Evolutionary conservation across 2,888 invertebrate genomes (phyloP), one percentile per base, ranked within the genome.

Genomic region (Agrypnus murinus): DNA sequence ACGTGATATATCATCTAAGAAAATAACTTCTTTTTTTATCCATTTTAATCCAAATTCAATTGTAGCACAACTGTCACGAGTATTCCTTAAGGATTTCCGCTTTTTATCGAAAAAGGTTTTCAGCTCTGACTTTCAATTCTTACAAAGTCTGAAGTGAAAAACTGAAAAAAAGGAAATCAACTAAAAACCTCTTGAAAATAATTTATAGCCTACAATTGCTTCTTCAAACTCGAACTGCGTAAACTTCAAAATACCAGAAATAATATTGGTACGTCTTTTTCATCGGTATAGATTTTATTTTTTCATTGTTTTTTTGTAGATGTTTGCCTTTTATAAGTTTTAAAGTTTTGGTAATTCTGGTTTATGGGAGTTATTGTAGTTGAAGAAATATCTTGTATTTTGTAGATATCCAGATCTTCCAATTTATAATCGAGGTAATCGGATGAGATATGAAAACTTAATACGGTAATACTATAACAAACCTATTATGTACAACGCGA

Each of bases 21-120:
- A 66, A 48, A 36, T 32, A 46, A 50, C 48, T 48, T 12, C 43
- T 8, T 32, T 25, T 65, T 50, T 59, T 57, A 65, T 59, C 59
- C 36, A 60, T 66, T 60, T 59, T 58, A 58, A 59, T 66, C 59
- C 48, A 46, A 38, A 59, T 66, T 58, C 48, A 66, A 66, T 66
- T 66, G 59, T 66, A 40, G 31, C 55, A 19, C 55, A 65, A 55
- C 55, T 57, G 65, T 65, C 65, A 57, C 45, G 55, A 15, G 19
- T 63, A 63, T 63, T 45, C 65, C 65, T 65, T 46, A 32, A 53
- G 65, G 65, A 65, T 57, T 57, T 65, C 34, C 15, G 40, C 57
- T 43, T 65, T 57, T 48, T 43, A 58, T 58, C 38, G 43, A 31
- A 63, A 50, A 48, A 46, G 48, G 15, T 63, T 60, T 63, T 63